A percentile compares a stretch with the other conserved stretches of the same genome.
Evolutionary conservation across 2,113 vertebrate species (phyloP).

Genomic region (Neodontobutis hainanensis): DNA sequence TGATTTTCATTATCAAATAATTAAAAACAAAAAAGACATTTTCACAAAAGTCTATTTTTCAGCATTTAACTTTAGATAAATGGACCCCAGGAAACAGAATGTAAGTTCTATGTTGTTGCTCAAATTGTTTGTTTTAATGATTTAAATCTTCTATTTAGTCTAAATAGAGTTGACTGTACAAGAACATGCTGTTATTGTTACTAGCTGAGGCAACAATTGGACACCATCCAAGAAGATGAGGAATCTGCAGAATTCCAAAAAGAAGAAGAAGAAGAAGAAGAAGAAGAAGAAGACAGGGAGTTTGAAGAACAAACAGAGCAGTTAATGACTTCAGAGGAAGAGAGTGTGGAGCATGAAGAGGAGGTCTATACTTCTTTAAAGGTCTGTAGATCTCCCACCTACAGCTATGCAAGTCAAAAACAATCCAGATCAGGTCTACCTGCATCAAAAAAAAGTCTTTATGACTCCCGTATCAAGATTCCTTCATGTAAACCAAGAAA

Average conservation of each 20-base stretch:
- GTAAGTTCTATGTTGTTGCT: slow-evolving; percentile 32
- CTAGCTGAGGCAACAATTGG: slow-evolving; percentile 25
- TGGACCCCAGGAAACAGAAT: slow-evolving; percentile 18
- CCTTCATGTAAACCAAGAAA: background rate
- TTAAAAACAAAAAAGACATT: background rate
- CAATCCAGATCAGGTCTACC: background rate
- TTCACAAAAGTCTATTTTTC: background rate
- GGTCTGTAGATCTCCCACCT: slow-evolving; percentile 1
- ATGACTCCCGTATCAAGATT: background rate
- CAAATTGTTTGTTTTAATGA: background rate
- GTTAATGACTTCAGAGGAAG: background rate
- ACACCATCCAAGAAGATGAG: slow-evolving; percentile 57
- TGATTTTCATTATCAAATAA: slow-evolving; percentile 46
- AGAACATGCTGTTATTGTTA: background rate
- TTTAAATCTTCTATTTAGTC: background rate
- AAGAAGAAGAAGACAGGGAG: background rate
- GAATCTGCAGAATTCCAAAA: background rate
- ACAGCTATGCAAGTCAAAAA: background rate
- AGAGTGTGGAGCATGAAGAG: slow-evolving; percentile 16
- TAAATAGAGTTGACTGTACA: background rate
- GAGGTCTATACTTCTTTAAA: slow-evolving; percentile 15
- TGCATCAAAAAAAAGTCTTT: background rate
- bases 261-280: background rate
- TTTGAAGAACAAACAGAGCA: slow-evolving; percentile 1
- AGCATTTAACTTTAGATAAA: slow-evolving; percentile 13